Evolutionary conservation across 2,113 vertebrate genomes (phyloP), one percentile per base, ranked within the genome.

Genomic region (Lepisosteus oculatus): DNA sequence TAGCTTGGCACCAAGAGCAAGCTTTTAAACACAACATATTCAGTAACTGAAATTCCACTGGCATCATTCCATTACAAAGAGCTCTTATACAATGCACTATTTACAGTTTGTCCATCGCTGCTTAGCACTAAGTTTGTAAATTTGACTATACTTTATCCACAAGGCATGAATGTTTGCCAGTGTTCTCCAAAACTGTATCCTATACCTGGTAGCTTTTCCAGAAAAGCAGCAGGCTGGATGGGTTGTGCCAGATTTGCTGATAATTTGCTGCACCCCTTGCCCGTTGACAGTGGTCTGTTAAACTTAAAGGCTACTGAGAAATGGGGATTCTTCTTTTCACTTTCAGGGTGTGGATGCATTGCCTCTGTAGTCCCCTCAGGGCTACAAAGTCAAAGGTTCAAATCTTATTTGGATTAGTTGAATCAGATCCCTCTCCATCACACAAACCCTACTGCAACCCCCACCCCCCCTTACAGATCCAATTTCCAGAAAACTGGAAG

Each of bases 21-120:
- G 64, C 72, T 86, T 84, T 79, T 75, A 88, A 86, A 89, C 61
- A 64, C 71, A n/a, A 11, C 68, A 87, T 87, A 90, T 85, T 89
- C 78, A 78, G 75, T 84, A 80, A 87, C 85, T 85, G 86, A 86
- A 85, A 85, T 83, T 83, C 90, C 83, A 84, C 67, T 90, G 86
- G 83, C 87, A 83, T 66, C 75, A 76, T 70, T 89, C 85, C 86
- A 82, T 78, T 77, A 77, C 76, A 72, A 51, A 84, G 85, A 80
- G 79, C 80, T 80, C 76, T 88, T 85, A 77, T 82, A 91, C 83
- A 91, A 85, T 79, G 55, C 77, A 87, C 84, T 84, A 79, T 89
- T 86, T 89, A 85, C 82, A 71, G 75, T 86, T 79, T 77, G 79
- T 85, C 78, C 82, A 78, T 89, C 76, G 74, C 3, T 72, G 79